Evolutionary conservation across 1,140 invertebrate genomes (phyloP).

Genomic region (Scaptomyza hsui): DNA sequence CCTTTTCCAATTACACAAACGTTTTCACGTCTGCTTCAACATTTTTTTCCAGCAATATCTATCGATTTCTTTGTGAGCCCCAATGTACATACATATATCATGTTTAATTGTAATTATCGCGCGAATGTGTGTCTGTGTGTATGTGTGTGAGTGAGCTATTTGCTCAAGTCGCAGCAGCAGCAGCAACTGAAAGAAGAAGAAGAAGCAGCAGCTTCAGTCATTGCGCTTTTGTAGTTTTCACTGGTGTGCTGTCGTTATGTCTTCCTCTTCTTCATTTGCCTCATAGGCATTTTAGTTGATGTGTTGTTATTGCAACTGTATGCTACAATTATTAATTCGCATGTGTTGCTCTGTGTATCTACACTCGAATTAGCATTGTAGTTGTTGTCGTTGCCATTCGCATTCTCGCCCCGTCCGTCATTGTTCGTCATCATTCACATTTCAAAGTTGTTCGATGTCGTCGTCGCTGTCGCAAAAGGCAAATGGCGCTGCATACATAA

Average conservation of each 20-base stretch:
- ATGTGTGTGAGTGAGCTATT: slow-evolving; percentile 27
- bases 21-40: slow-evolving; percentile 37
- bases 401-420: slow-evolving; percentile 55
- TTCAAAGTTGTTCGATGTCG: slow-evolving; percentile 44
- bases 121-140: slow-evolving; percentile 13
- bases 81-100: slow-evolving; percentile 40
- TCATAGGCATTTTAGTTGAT: slow-evolving; percentile 26
- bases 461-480: slow-evolving; percentile 40
- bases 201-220: slow-evolving; percentile 63
- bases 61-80: slow-evolving; percentile 75
- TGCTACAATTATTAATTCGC: slow-evolving; percentile 78
- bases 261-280: slow-evolving; percentile 17
- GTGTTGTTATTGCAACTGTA: slow-evolving; percentile 56
- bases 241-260: slow-evolving; percentile 28
- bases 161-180: slow-evolving; percentile 33
- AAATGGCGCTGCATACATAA: slow-evolving; percentile 58
- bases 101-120: slow-evolving; percentile 79
- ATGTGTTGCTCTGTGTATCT: slow-evolving; percentile 69
- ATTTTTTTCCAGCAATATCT: slow-evolving; percentile 68
- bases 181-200: slow-evolving; percentile 33
- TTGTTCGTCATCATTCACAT: slow-evolving; percentile 56
- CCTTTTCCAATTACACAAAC: slow-evolving; percentile 66
- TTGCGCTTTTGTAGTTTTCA: slow-evolving; percentile 69
- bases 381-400: slow-evolving; percentile 59
- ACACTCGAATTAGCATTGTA: slow-evolving; percentile 77